Conservation (phyloP, 2,113 vertebrate species). For the Meriones unguiculatus region DNA sequence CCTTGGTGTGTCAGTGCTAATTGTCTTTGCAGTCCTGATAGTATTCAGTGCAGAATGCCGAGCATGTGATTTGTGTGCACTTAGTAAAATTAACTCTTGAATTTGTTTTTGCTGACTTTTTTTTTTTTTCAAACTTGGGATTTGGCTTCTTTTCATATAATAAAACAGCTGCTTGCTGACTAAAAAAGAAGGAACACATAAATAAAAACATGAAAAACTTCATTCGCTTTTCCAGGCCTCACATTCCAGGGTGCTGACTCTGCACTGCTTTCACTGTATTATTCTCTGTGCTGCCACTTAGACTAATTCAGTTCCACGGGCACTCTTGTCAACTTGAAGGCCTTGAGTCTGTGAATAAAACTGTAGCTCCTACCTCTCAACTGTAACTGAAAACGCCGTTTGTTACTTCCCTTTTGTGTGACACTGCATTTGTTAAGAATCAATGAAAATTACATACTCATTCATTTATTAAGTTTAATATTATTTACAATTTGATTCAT, state of each 20-base stretch:
- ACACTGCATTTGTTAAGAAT: neutral
- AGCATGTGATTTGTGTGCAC: conserved; percentile 11
- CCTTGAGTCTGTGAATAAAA: conserved; percentile 32
- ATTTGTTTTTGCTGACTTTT: conserved; percentile 50
- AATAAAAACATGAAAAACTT: conserved; percentile 30
- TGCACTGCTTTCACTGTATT: neutral
- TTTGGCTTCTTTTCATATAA: conserved; percentile 25
- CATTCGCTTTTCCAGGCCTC: neutral
- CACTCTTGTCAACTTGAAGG: conserved; percentile 25
- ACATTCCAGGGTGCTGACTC: conserved; percentile 28
- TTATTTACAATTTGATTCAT: too few relatives aligned
- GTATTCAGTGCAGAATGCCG: neutral
- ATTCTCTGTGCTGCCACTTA: neutral
- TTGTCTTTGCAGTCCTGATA: neutral
- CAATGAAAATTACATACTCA: too few relatives aligned
- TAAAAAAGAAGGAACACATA: neutral
- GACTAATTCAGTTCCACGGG: conserved; percentile 34
- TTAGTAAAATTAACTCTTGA: conserved; percentile 24
- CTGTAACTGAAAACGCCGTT: conserved; percentile 39
- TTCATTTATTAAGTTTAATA: too few relatives aligned
- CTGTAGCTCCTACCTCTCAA: conserved; percentile 40
- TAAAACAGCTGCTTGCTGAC: conserved; percentile 59
- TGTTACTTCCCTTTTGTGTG: neutral
- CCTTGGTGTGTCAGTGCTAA: neutral
- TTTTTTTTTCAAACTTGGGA: neutral